Conservation (phyloP, 2,113 vertebrate species). For the Axis porcinus region DNA sequence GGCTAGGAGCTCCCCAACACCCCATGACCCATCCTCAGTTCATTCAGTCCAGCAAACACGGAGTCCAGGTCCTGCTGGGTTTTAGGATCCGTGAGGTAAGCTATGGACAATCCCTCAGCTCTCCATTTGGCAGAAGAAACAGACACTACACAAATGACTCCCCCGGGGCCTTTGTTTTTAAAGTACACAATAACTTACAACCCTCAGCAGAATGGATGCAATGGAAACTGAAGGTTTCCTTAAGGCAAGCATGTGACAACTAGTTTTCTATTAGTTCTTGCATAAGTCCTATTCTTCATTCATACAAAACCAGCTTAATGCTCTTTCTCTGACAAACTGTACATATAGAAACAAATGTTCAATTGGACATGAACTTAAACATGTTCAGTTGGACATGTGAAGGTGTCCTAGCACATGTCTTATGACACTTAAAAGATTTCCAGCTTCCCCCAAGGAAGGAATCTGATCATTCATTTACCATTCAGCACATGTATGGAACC, state of each 20-base stretch:
- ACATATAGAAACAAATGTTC: slow-evolving; percentile 87
- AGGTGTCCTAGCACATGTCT: slow-evolving; percentile 78
- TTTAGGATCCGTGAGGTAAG: background rate
- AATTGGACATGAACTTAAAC: slow-evolving; percentile 66
- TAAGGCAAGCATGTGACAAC: slow-evolving; percentile 46
- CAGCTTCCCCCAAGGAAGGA: slow-evolving; percentile 61
- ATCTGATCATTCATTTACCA: background rate
- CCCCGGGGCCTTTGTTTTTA: background rate
- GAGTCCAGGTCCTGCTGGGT: background rate
- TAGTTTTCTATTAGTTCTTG: slow-evolving; percentile 84
- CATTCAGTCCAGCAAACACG: background rate
- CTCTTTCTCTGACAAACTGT: slow-evolving; percentile 89
- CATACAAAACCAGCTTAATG: slow-evolving; percentile 91
- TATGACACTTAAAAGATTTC: slow-evolving; percentile 73
- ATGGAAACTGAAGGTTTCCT: background rate
- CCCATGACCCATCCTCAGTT: background rate
- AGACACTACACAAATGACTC: background rate
- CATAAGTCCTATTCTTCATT: slow-evolving; percentile 91
- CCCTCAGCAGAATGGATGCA: background rate
- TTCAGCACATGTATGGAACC: background rate
- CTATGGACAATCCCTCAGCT: background rate
- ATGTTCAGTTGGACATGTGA: slow-evolving; percentile 79
- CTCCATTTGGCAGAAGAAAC: background rate
- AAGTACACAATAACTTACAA: too few relatives aligned
- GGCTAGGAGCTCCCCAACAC: background rate